phyloP scores from a whole-genome alignment of 2,888 invertebrate species.

The Allophyes oxyacanthae region DNA sequence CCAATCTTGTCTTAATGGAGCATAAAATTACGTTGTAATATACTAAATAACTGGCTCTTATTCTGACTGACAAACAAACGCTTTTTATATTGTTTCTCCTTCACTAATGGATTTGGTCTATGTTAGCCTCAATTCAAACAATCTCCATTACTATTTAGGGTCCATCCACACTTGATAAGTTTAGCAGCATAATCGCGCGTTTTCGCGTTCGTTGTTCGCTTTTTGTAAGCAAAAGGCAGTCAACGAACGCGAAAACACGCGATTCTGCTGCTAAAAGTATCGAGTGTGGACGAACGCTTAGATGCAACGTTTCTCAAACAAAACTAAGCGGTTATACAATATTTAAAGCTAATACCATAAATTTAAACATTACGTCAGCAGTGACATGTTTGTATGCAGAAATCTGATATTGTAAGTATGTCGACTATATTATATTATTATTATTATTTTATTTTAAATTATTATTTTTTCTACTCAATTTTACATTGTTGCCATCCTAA shows the following conservation, averaged over 20 bases:
- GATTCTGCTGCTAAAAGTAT: too few species aligned
- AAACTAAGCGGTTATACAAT: constrained; percentile 2
- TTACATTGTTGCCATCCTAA: too few species aligned
- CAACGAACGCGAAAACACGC: too few species aligned
- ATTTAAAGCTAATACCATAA: not conserved
- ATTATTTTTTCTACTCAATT: too few species aligned
- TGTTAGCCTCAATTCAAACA: constrained; percentile 25
- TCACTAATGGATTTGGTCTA: constrained; percentile 27
- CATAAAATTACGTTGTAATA: not conserved
- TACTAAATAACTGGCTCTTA: not conserved
- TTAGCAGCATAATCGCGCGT: too few species aligned
- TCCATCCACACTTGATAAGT: too few species aligned
- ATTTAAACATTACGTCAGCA: constrained; percentile 8
- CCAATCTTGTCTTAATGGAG: constrained; percentile 9
- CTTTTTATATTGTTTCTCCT: constrained; percentile 13
- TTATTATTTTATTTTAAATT: too few species aligned
- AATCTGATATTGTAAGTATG: constrained; percentile 3
- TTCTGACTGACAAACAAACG: constrained; percentile 3
- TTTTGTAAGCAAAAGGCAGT: too few species aligned
- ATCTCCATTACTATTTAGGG: not conserved
- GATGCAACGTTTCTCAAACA: too few species aligned
- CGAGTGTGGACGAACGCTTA: too few species aligned
- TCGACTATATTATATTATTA: too few species aligned
- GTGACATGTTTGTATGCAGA: constrained; percentile 9
- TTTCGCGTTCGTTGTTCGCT: too few species aligned